phyloP scores from a whole-genome alignment of 1,140 invertebrate genomes.

The Drosophila nigrodunni region DNA sequence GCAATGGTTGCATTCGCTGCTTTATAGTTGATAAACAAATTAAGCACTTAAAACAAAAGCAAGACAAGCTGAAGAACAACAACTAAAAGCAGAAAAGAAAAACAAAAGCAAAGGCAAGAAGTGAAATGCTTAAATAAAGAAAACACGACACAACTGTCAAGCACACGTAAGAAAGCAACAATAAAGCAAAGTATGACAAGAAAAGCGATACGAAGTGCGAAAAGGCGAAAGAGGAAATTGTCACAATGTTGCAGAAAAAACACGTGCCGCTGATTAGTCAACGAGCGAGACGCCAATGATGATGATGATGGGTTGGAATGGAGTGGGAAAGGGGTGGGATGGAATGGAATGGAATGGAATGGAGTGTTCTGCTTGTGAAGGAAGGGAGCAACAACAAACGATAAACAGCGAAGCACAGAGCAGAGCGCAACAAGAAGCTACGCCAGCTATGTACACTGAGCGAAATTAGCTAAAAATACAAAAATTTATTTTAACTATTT shows the following conservation, averaged over 20 bases:
- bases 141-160: constrained; percentile 26
- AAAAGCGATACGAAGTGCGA: constrained; percentile 41
- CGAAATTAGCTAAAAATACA: neutral
- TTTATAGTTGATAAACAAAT: constrained; percentile 66
- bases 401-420: neutral
- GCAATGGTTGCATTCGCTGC: constrained; percentile 68
- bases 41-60: constrained; percentile 55
- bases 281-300: constrained; percentile 21
- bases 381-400: constrained; percentile 4
- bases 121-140: constrained; percentile 45
- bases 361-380: neutral
- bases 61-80: constrained; percentile 42
- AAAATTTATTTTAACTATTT: neutral
- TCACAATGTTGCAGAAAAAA: constrained; percentile 76
- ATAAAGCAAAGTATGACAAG: constrained; percentile 21
- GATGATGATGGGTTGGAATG: neutral
- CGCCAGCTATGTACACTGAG: neutral
- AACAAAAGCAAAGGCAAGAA: constrained; percentile 18
- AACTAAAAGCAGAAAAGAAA: constrained; percentile 1
- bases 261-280: constrained; percentile 79
- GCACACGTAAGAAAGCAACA: constrained; percentile 43
- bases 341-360: neutral
- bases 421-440: constrained; percentile 1
- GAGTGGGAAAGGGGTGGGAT: neutral
- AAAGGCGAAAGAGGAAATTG: constrained; percentile 63